Base-by-base conservation (phyloP, 2,797 vertebrate genomes). In the Alosa sapidissima region DNA sequence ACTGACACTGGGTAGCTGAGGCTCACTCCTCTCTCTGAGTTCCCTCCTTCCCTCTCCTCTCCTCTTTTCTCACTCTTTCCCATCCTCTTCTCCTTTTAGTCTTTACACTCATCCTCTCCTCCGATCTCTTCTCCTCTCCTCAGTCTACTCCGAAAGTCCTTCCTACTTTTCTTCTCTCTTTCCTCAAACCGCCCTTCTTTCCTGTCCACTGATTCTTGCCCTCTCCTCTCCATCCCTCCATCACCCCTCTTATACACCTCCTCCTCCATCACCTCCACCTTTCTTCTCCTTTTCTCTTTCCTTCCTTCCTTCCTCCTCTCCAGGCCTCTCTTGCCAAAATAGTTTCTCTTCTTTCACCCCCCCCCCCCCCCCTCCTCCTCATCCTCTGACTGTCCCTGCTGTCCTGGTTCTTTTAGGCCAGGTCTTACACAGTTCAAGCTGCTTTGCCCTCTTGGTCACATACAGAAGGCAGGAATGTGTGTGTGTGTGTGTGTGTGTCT, bases 1-100 rank as follows among this genome's bases (percentile, higher is more conserved):
- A 87, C 51, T 86, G 84, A 87, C 87, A 83, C 47, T 21, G 62
- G 65, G 51, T 81, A 88, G 84, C 82, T 88, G 86, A 81, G 83
- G 62, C 58, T 81, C 33, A 78, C 65, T 87, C 83, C 41, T 33
- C 68, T 60, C 52, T 83, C n/a, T 13, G 41, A 41, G 41, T 41
- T 9, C 7, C 14, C 65, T 48, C 1, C 1, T 45, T 9, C 24
- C 33, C 33, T 82, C 19, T 58, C 54, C n/a, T 82, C 48, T 49
- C 81, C 33, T 75, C 68, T 21, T 19, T 9, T 45, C 6, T 41
- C 33, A 7, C 5, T 19, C 36, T 45, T 5, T 41, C 9, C n/a
- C 21, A n/a, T 24, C 21, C 58, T 24, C 58, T 7, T 19, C 19
- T 60, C n/a, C 14, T n/a, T 60, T 41, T 4, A 4, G 41, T 41